Base-by-base conservation (phyloP, 1,140 invertebrate genomes). In the Tetranychus urticae region DNA sequence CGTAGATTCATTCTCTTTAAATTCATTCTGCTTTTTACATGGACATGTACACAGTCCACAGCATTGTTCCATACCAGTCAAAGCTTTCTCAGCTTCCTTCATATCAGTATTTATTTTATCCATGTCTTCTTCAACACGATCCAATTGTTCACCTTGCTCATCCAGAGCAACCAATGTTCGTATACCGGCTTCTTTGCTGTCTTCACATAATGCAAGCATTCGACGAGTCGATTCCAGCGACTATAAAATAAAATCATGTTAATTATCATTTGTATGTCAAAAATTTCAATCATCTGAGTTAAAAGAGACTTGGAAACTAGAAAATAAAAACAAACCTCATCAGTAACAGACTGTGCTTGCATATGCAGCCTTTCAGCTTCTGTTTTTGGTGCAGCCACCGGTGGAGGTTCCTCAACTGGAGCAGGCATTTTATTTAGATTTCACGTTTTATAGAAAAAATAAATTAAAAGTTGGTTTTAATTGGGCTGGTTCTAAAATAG, bases 61-160 rank as follows among this genome's bases (percentile, higher is more conserved):
- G 75, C 94, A 99, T 75, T 99, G 97, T 76, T 99, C 93, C 88
- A 99, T 92, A 63, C 93, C 94, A 56, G 91, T 96, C 62, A 99
- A 77, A 78, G 97, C 97, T 72, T 98, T 97, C 76, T 99, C 94
- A 8, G 94, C 94, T 74, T 97, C 92, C 68, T 82, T 83, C 93
- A 99, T 99, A 71, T 98, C 94, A 55, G 88, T 83, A 75, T 98
- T 97, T 74, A 99, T 98, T 71, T 94, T 88, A 75, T 97, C 93
- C 89, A 98, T 94, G 36, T 92, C 94, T 77, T 97, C 92, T 77
- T 99, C 93, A 71, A 97, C 92, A 69, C 92, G 83, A 76, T 97
- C 93, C 79, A 98, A 77, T 88, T 98, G 92, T 74, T 97, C 93
- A 63, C 68, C 68, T 64, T 69, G 68, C 60, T 69, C 67, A 59